phyloP scores from a whole-genome alignment of 1,140 invertebrate genomes.

The Heliconius nattereri region DNA sequence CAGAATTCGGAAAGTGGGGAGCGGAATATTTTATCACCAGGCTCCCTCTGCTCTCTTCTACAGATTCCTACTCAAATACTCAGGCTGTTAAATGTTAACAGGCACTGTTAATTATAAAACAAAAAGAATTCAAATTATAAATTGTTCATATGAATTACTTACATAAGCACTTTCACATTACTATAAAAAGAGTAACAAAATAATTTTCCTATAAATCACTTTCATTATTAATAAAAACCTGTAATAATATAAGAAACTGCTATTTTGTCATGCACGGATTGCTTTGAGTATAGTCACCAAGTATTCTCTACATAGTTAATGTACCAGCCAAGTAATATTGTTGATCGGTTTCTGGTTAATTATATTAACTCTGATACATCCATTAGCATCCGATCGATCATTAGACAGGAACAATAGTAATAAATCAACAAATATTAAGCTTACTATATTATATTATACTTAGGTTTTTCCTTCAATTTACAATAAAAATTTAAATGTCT shows the following conservation, averaged over 20 bases:
- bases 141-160: neutral
- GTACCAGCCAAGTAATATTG: neutral
- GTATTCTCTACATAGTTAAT: neutral
- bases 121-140: no score
- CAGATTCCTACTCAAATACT: no score
- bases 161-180: no score
- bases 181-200: neutral
- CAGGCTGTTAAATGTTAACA: no score
- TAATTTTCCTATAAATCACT: neutral
- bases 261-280: neutral
- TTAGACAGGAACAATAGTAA: slow-evolving; percentile 48
- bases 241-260: neutral
- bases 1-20: no score
- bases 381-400: slow-evolving; percentile 62
- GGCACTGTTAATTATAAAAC: no score
- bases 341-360: neutral
- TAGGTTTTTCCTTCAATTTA: no score
- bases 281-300: neutral
- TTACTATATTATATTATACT: neutral
- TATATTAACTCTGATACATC: slow-evolving; percentile 34
- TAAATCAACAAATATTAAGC: neutral
- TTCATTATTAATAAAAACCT: slow-evolving; percentile 3
- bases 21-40: no score
- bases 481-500: no score
- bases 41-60: no score